Base-by-base conservation (phyloP, 2,797 vertebrate species). In the Chromobotia macracanthus region DNA sequence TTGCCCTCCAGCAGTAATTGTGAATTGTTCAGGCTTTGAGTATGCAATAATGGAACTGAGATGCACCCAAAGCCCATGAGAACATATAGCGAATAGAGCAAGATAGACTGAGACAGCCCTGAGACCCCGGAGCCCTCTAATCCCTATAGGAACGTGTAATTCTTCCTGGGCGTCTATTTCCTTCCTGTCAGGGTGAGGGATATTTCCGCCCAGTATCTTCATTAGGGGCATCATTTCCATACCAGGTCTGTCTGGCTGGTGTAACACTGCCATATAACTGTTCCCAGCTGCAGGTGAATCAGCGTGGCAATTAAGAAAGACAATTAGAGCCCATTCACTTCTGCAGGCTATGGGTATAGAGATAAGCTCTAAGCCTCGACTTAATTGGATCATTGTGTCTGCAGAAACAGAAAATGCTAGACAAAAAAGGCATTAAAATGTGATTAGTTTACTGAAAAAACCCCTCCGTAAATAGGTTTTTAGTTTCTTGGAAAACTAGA, bases 381-480 rank as follows among this genome's bases (percentile, higher is more conserved):
- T 71, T 91, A 92, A 93, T 92, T 92, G 90, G 90, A 90, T 91
- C 90, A 90, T 90, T 91, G 88, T 92, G 88, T 91, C 87, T 83
- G 86, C 89, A 90, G 83, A 89, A 85, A 89, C 85, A 87, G 85
- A 88, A 87, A 87, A 89, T 81, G 56, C 71, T 88, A 84, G 68
- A 71, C 72, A 70, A 70, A 88, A 80, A 75, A 80, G 79, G 72
- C 86, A 79, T 66, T 74, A 87, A 77, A 84, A 71, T 81, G 66
- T 77, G 82, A 86, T 86, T 84, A 86, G 80, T 66, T 70, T 65
- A 81, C 66, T 87, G 86, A 85, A 82, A 82, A 75, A 69, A 78
- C n/a, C 69, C 61, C 55, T 51, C 63, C 67, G 38, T 64, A 71
- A 61, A 78, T 61, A 78, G 19, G 48, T 21, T 75, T 35, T 65